Evolutionary conservation across 2,888 invertebrate genomes (phyloP).

Genomic region (Pterostichus madidus): DNA sequence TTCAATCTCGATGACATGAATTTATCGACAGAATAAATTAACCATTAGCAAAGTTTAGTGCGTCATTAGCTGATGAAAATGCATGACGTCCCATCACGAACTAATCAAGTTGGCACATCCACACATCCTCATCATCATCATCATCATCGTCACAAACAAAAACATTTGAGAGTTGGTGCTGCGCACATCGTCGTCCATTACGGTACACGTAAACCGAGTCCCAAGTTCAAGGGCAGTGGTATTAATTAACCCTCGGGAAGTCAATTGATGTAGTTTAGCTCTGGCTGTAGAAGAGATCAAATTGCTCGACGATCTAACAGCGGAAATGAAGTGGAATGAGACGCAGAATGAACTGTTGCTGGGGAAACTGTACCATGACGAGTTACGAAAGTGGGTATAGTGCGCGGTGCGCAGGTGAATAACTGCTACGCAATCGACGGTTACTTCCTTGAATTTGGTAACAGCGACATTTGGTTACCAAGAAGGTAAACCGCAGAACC

Average conservation of each 20-base stretch:
- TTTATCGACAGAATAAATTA: slow-evolving; percentile 7
- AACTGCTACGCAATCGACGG: slow-evolving; percentile 2
- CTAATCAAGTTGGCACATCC: slow-evolving; percentile 23
- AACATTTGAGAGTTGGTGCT: neutral
- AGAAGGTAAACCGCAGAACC: neutral
- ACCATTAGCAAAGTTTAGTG: slow-evolving; percentile 16
- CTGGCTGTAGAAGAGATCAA: slow-evolving; percentile 8
- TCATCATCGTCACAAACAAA: neutral
- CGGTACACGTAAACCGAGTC: slow-evolving; percentile 24
- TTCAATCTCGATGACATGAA: neutral
- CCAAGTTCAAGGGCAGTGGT: slow-evolving; percentile 50
- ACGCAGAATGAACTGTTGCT: too few relatives aligned
- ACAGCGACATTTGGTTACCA: neutral
- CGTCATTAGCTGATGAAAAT: slow-evolving; percentile 36
- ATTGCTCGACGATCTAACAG: neutral
- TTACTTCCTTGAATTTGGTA: neutral
- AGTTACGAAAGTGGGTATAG: slow-evolving; percentile 7
- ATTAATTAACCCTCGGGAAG: slow-evolving; percentile 52
- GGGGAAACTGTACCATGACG: slow-evolving; percentile 1
- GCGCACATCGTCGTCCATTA: neutral
- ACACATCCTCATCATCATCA: slow-evolving; percentile 7
- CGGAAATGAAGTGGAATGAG: slow-evolving; percentile 14
- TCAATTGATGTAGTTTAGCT: slow-evolving; percentile 21
- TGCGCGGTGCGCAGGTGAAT: neutral
- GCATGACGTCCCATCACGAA: slow-evolving; percentile 16